Base-by-base conservation (phyloP, 2,888 invertebrate species). In the Brachylomia viminalis region DNA sequence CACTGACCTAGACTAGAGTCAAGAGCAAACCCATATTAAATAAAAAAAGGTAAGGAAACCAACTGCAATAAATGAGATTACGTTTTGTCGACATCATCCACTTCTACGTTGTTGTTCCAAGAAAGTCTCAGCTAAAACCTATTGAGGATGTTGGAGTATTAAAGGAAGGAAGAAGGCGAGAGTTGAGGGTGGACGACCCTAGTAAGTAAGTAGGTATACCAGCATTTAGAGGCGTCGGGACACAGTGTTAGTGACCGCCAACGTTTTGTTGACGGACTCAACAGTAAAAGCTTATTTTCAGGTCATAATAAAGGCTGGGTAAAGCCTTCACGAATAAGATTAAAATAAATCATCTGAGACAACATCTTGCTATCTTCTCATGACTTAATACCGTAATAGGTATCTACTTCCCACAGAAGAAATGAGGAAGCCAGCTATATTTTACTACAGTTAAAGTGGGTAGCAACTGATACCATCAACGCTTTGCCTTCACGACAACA, bases 381-480 rank as follows among this genome's bases (percentile, higher is more conserved):
- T 42, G 3, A n/a, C 47, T 47, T 47, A 17, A 47, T 17, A 49
- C 23, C 7, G 0, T 64, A 54, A 38, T 38, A n/a, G n/a, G n/a
- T n/a, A 38, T 7, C 15, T 2, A 42, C 11, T 42, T 75, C 67
- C 6, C 13, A 38, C 8, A 67, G 45, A 47, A 68, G 27, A 78
- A 80, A 84, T 75, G 47, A 58, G 56, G 65, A 82, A 80, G 49
- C 15, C 49, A 30, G 4, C 45, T 66, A 73, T 27, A 47, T 71
- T 70, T 66, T 27, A 84, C 56, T 59, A 5, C 30, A 72, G 17
- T 59, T 45, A 27, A 23, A 62, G 49, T 52, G 47, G 58, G 52
- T n/a, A 64, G 49, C 56, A 23, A 72, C 73, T 58, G 85, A 83
- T 83, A 74, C 17, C 13, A 85, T 83, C 83, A 64, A 47, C 30